Conservation (phyloP, 2,888 invertebrate species). For the Crocallis elinguaria region DNA sequence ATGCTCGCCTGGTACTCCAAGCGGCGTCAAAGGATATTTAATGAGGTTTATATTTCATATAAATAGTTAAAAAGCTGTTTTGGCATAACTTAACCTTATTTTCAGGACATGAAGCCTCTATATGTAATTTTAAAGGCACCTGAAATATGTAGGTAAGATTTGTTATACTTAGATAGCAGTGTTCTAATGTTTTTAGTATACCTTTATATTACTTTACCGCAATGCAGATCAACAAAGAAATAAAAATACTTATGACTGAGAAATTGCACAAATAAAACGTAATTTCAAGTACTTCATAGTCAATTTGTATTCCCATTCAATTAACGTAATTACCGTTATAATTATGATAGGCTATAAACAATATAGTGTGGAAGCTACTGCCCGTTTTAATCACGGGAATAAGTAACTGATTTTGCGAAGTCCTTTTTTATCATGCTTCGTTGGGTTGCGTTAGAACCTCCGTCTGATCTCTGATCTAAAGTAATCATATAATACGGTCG, state of each 20-base stretch:
- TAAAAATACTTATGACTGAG: background rate
- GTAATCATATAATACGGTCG: too few relatives aligned
- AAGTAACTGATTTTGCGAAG: too few relatives aligned
- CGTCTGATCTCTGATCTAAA: too few relatives aligned
- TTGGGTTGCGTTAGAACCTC: too few relatives aligned
- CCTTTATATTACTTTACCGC: conserved; percentile 23
- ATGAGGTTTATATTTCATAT: conserved; percentile 29
- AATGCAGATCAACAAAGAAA: conserved; percentile 19
- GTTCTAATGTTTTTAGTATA: too few relatives aligned
- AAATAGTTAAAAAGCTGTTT: conserved; percentile 7
- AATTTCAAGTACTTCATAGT: conserved; percentile 14
- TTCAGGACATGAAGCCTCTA: conserved; percentile 3
- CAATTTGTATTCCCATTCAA: conserved; percentile 25
- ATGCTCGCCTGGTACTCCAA: conserved; percentile 46
- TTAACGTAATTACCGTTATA: conserved; percentile 30
- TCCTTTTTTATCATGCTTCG: too few relatives aligned
- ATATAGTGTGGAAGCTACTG: background rate
- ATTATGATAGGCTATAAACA: conserved; percentile 26
- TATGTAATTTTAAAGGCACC: too few relatives aligned
- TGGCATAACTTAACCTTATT: conserved; percentile 3
- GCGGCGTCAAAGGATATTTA: conserved; percentile 39
- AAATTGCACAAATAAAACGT: background rate
- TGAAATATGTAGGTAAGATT: too few relatives aligned
- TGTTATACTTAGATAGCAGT: too few relatives aligned
- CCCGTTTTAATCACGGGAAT: background rate